These are phyloP conservation scores for Siderastrea siderea DNA, from an alignment of 92 coral and sea anemone species.

Conservation along the genomic window DNA sequence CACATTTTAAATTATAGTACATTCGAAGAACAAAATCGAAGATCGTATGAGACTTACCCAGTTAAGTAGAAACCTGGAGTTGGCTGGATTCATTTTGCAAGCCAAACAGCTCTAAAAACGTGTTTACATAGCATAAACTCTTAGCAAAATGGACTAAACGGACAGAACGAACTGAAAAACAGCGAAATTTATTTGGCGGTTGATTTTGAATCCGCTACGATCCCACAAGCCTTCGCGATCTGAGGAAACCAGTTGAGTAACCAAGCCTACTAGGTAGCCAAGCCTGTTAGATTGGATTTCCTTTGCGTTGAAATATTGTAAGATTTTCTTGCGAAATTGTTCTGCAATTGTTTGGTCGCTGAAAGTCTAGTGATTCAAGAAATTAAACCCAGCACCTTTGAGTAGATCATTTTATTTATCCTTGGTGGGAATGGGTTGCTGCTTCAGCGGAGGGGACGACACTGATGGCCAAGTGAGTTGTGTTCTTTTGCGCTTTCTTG, in stretches of 20 bases:
- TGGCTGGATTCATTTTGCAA: constrained; percentile 32
- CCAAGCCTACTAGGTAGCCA: constrained; percentile 61
- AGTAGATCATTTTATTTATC: background rate
- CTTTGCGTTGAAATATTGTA: constrained; percentile 38
- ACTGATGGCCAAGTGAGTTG: constrained; percentile 80
- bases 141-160: background rate
- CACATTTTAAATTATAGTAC: background rate
- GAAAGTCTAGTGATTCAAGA: background rate
- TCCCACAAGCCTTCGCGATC: constrained; percentile 31
- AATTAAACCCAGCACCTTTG: background rate
- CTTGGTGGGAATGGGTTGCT: constrained; percentile 88
- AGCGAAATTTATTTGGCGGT: constrained; percentile 38
- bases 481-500: constrained; percentile 8
- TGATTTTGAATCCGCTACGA: constrained; percentile 42
- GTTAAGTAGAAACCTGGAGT: constrained; percentile 23
- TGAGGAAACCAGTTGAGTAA: background rate
- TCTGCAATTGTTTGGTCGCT: background rate
- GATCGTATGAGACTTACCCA: constrained; percentile 29
- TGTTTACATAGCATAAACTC: background rate
- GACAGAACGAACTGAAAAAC: background rate
- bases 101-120: background rate
- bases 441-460: constrained; percentile 88
- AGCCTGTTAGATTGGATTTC: constrained; percentile 41
- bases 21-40: background rate
- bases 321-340: background rate